Base-by-base conservation (phyloP, 2,888 invertebrate species). In the Drosophila recens region DNA sequence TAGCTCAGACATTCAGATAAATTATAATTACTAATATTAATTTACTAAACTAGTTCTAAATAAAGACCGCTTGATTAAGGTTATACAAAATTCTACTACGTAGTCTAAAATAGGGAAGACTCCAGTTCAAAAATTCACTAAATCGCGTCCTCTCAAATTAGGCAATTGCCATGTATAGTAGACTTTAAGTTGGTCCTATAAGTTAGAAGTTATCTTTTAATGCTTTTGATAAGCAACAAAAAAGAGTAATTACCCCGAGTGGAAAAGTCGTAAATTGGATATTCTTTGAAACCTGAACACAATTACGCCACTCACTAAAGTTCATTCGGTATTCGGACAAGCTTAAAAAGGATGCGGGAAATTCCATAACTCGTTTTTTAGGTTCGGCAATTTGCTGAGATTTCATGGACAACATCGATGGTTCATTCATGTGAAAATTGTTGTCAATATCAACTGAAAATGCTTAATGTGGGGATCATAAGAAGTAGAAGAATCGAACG, bases 391-490 rank as follows among this genome's bases (percentile, higher is more conserved):
- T 62, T 40, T 42, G 52, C 63, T 69, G 64, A 61, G 81, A 80
- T 76, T 71, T 75, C 51, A 75, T 67, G 56, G 57, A 54, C 65
- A 66, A 82, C 67, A 64, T 62, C 48, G 10, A 4, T 65, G 67
- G 67, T 64, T 85, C 71, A 86, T 67, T 67, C 82, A 82, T 82
- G 82, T 45, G 54, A 8, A 27, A 42, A 56, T 56, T 56, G 33
- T 49, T 72, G 75, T 59, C 34, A 33, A 68, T 59, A 53, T 67
- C 53, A 54, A 20, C 13, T n/a, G 13, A 17, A 34, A 34, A 17
- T 51, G 34, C 34, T 36, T 13, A 8, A 51, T 20, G 13, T 20
- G 20, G 17, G 34, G 17, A 20, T 52, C 13, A 38, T 13, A 52
- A 38, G 13, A 11, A 17, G 40, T 3, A 13, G 10, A n/a, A 13